These are phyloP conservation scores for Papilio xuthus DNA, from an alignment of 1,140 invertebrate genomes.

Conservation along the genomic window DNA sequence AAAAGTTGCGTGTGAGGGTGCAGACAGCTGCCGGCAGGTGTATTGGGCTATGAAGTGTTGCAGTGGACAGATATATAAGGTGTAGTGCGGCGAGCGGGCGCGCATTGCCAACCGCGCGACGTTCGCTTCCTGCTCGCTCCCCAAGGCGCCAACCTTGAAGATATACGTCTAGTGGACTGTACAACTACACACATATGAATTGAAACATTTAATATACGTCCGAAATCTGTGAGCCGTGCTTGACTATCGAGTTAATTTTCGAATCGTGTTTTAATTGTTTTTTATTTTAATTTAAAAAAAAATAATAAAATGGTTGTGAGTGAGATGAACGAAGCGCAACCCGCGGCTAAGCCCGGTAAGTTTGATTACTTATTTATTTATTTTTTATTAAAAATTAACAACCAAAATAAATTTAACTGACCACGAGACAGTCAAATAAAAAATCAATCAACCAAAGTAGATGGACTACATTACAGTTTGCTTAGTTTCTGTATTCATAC, in stretches of 20 bases:
- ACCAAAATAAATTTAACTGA: not conserved
- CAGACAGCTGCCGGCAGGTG: conserved; percentile 4
- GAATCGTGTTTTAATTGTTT: not conserved
- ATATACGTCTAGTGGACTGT: conserved; percentile 20
- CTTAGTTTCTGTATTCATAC: too few relatives aligned
- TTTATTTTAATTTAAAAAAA: not conserved
- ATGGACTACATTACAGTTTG: too few relatives aligned
- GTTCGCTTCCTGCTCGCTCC: conserved; percentile 35
- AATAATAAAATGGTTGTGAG: conserved; percentile 34
- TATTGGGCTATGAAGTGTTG: conserved; percentile 27
- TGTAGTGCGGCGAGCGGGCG: conserved; percentile 28
- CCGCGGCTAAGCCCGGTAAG: conserved; percentile 25
- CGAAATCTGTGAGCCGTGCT: conserved; percentile 30
- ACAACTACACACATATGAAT: conserved; percentile 14
- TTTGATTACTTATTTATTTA: not conserved
- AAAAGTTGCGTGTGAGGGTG: not conserved
- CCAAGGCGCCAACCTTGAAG: conserved; percentile 32
- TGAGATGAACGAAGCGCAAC: conserved; percentile 13
- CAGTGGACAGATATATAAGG: conserved; percentile 37
- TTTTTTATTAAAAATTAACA: not conserved
- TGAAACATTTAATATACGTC: not conserved
- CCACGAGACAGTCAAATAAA: not conserved
- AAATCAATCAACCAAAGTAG: not conserved
- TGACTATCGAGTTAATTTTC: conserved; percentile 1
- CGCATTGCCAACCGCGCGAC: not conserved